Evolutionary conservation across 2,888 invertebrate genomes (phyloP), one percentile per base, ranked within the genome.

Genomic region (Platyscelio sp.): DNA sequence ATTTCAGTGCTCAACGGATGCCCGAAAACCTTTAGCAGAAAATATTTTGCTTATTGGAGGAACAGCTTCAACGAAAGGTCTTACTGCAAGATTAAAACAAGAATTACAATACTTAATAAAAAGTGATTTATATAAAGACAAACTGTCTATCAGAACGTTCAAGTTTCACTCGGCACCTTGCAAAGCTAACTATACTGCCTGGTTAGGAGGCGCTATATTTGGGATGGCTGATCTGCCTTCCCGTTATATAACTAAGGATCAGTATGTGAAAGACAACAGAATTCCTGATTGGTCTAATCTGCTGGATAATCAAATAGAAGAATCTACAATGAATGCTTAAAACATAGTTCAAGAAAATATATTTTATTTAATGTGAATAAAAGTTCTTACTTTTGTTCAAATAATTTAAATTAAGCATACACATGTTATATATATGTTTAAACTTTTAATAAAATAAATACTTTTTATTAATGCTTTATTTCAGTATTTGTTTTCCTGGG

Each of bases 31-130:
- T 63, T 94, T 99, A 49, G 97, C 98, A 0, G 97, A 96, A 92
- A 98, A 98, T 94, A 96, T 99, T 87, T 94, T 99, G 74, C 94
- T 99, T 22, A 96, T 97, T 74, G 99, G 99, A 40, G 99, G 99
- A 13, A 97, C 97, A 1, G 95, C 97, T 0, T 97, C 97, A 95
- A 94, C 97, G 86, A 96, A 97, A 72, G 99, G 99, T 0, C 96
- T 99, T 89, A 95, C 96, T 90, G 95, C 97, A 24, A 95, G 99
- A 71, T 94, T 99, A 1, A 96, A 96, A 87, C 94, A 95, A 1
- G 99, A 99, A 94, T 94, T 99, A 75, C 94, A 96, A 38, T 91
- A 95, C 78, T 95, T 98, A 56, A 92, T 97, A n/a, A 93, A 95
- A 27, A 95, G 95, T 87, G 95, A 95, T 46, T 94, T 95, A 1